phyloP scores from a whole-genome alignment of 2,797 vertebrate species.

The Acanthurus leucopareius region DNA sequence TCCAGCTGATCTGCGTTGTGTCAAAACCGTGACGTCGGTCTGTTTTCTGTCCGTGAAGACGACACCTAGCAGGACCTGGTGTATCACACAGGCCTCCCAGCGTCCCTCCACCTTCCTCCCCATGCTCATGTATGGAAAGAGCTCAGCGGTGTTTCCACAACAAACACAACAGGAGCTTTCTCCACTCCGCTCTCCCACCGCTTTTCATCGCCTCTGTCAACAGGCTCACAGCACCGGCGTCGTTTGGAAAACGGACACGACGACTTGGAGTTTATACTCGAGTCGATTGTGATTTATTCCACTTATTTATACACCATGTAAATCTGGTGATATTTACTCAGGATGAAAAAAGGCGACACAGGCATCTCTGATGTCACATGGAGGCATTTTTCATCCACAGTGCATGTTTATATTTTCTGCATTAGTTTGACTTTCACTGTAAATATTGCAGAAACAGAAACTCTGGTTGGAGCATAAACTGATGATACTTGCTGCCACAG shows the following conservation, averaged over 20 bases:
- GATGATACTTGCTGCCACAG: background rate
- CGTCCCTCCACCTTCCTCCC: background rate
- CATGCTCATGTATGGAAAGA: constrained; percentile 58
- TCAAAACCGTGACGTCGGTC: constrained; percentile 2
- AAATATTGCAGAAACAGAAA: background rate
- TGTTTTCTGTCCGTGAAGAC: constrained; percentile 37
- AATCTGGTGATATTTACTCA: background rate
- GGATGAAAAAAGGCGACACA: background rate
- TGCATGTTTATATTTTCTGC: background rate
- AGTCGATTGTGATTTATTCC: background rate
- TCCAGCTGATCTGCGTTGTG: background rate
- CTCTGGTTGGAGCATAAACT: background rate
- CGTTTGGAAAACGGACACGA: background rate
- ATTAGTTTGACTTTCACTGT: background rate
- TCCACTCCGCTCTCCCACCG: constrained; percentile 44
- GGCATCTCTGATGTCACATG: background rate
- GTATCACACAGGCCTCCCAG: background rate
- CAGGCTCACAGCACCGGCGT: background rate
- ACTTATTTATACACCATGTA: background rate
- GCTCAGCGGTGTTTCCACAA: constrained; percentile 69
- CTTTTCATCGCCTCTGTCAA: constrained; percentile 41
- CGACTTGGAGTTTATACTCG: background rate
- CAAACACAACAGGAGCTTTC: constrained; percentile 63
- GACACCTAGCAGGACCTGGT: constrained; percentile 19
- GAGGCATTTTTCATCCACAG: background rate